Evolutionary conservation across 2,888 invertebrate genomes (phyloP).

Genomic region (Eupithecia pulchellata): DNA sequence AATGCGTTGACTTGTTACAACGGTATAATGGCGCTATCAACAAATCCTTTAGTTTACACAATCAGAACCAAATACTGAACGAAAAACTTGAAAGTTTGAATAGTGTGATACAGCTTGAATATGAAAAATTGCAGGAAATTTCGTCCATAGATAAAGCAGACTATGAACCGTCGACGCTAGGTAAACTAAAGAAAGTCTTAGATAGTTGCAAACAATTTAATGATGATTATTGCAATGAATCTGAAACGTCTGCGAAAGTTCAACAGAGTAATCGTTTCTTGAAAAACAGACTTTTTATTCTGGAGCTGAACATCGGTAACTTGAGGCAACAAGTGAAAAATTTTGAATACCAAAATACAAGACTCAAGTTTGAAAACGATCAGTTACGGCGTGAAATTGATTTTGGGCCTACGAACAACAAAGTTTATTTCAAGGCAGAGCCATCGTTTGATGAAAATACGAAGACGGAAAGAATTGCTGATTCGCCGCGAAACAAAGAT

Average conservation of each 20-base stretch:
- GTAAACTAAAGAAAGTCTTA: conserved; percentile 63
- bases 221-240: conserved; percentile 59
- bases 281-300: conserved; percentile 58
- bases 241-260: conserved; percentile 51
- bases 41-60: conserved; percentile 48
- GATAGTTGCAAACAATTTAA: conserved; percentile 63
- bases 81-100: conserved; percentile 54
- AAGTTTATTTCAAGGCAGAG: background rate
- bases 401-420: background rate
- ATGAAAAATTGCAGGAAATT: conserved; percentile 59
- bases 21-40: conserved; percentile 49
- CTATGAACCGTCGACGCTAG: conserved; percentile 46
- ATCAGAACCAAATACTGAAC: conserved; percentile 53
- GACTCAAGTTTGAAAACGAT: conserved; percentile 48
- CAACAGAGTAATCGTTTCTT: conserved; percentile 65
- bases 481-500: conserved; percentile 28
- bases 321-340: conserved; percentile 54
- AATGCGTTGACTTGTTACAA: conserved; percentile 54
- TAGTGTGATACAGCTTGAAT: conserved; percentile 61
- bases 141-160: conserved; percentile 46
- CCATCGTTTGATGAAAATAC: background rate
- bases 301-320: conserved; percentile 56
- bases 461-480: conserved; percentile 2
- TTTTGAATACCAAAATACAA: conserved; percentile 49
- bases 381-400: conserved; percentile 28